Evolutionary conservation across 2,113 vertebrate genomes (phyloP), one percentile per base, ranked within the genome.

Genomic region (Misgurnus mizolepis): DNA sequence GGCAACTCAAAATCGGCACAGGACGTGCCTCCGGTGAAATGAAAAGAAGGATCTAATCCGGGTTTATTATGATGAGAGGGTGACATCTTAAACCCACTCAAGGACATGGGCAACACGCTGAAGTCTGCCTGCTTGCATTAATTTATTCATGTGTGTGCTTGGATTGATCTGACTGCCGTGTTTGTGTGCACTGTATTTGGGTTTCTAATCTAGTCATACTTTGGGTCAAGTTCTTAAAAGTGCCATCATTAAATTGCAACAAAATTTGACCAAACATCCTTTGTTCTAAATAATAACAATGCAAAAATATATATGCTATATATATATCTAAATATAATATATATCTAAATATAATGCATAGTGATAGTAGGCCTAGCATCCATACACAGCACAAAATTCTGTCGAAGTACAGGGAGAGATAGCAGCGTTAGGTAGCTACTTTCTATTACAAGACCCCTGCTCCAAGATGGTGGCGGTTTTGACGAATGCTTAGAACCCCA

Each of bases 1-100:
- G 74, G 64, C 66, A 69, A 69, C 66, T 69, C 40, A 75, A 85
- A 64, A 78, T 70, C 68, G 80, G 68, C 68, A 53, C 62, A 80
- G 74, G 81, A 84, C 64, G 69, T 74, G 76, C 81, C 73, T 80
- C 50, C 64, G 74, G 39, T 83, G 81, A 67, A 81, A 85, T 85
- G 81, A 85, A 83, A 78, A 81, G 79, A 83, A 82, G 80, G 56
- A 85, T 81, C 81, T 83, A 85, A 85, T 85, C 81, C 78, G 71
- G 75, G 78, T 70, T 85, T 85, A 85, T 83, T 79, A 73, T 85
- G 78, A 83, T 85, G 84, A 85, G 84, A 79, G 67, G 77, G 73
- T 85, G 84, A 80, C 81, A 83, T 83, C 69, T 67, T 85, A 85
- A 85, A 80, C 78, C 78, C 75, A 83, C 81, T 85, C 79, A 85